Evolutionary conservation across 2,113 vertebrate genomes (phyloP), one percentile per base, ranked within the genome.

Genomic region (Lota lota): DNA sequence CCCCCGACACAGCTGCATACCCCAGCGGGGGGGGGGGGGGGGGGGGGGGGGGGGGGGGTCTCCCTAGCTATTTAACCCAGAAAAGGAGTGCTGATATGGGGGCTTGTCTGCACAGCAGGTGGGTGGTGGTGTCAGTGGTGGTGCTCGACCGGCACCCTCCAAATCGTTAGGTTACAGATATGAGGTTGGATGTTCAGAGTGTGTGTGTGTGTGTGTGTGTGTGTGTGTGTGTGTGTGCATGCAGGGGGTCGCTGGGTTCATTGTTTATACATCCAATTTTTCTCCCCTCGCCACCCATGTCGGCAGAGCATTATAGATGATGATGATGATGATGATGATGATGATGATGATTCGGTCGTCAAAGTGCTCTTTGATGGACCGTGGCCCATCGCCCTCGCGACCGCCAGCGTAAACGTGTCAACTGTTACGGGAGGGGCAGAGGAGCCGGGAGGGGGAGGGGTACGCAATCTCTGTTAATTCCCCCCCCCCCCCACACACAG

Each of bases 401-500:
- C 80, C 72, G 64, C 72, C 70, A 70, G 72, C 73, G 70, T 82
- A 84, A 86, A 86, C 86, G 83, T 73, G 74, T 73, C 62, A 28
- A 22, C 67, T 64, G 76, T 1, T 1, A 47, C 40, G 40, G 10
- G 40, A 47, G 5, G 40, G 40, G 12, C 8, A 33, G 28, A 33
- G 65, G 81, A 12, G 68, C 28, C 28, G 28, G 28, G 28, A 7
- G 28, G 28, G 28, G 28, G 28, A 33, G 28, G 59, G 66, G 75
- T 70, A 73, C 82, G 77, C 69, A 50, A 85, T 81, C 64, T 69
- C 74, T 57, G 74, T 61, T 85, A 83, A 88, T 90, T 75, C 70
- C 72, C 64, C 63, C 70, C 40, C 1, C 72, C 75, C 79, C 73
- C 22, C 20, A 64, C 84, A 47, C 40, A 47, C 24, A 24, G 2